Evolutionary conservation across 2,888 invertebrate species (phyloP), one percentile per base, ranked within the genome.

Genomic region (Himalopsyche kuldschensis): DNA sequence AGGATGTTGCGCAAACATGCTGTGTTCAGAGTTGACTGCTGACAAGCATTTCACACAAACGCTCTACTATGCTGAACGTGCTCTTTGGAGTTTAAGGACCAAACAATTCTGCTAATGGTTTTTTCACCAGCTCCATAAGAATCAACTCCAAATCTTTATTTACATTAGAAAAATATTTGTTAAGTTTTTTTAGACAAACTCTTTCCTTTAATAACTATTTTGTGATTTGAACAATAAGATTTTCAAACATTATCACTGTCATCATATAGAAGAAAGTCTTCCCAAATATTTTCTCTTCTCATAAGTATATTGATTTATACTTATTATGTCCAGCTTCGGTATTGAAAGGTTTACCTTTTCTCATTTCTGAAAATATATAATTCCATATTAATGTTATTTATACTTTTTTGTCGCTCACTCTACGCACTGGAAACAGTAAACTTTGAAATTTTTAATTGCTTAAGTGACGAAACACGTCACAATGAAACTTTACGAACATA

Each of bases 1-100:
- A 30, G 69, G 69, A 69, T 69, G 69, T 69, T 30, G 69, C 69
- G 69, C 69, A 69, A 69, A 69, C 69, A 69, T 69, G 69, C 69
- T 69, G 69, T 69, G 69, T 69, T 69, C 69, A 69, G 69, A 69
- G 69, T 69, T 69, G 69, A 69, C 69, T 69, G 69, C 69, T 69
- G 69, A 69, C 69, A 69, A 69, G 69, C 69, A 69, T 69, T 69
- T 69, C 69, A 69, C 69, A 69, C 69, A 69, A 69, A 69, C 69
- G 69, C 69, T 69, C 69, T 27, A 69, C 69, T 69, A 69, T 27
- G 69, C 69, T 69, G 69, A 30, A 69, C 27, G 69, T 69, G 69
- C 69, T 69, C 69, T 69, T 69, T 69, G 69, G 30, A 69, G 69
- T 30, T 69, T 27, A 69, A 69, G 69, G 69, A 69, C 69, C 69